phyloP scores from a whole-genome alignment of 2,888 invertebrate species.

The Protophormia terraenovae region DNA sequence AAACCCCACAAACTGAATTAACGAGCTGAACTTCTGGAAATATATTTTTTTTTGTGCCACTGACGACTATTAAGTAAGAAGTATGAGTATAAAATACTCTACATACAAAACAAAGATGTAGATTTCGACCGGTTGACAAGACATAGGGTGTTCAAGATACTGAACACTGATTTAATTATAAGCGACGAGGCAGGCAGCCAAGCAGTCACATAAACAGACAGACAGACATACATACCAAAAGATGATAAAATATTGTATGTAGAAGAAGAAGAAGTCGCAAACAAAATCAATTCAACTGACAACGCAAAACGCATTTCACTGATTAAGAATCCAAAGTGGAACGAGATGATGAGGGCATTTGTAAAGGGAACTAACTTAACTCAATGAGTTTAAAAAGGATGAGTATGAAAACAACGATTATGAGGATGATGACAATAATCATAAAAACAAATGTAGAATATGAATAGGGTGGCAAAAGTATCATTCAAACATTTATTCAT shows the following conservation, averaged over 20 bases:
- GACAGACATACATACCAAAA: slow-evolving; percentile 26
- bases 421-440: slow-evolving; percentile 75
- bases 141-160: slow-evolving; percentile 69
- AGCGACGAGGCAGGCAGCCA: slow-evolving; percentile 40
- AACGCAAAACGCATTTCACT: slow-evolving; percentile 77
- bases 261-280: slow-evolving; percentile 59
- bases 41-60: not conserved
- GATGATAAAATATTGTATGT: slow-evolving; percentile 12
- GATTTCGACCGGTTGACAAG: slow-evolving; percentile 56
- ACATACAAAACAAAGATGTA: slow-evolving; percentile 1
- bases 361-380: slow-evolving; percentile 13
- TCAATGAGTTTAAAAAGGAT: slow-evolving; percentile 54
- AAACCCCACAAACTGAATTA: slow-evolving; percentile 13
- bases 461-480: slow-evolving; percentile 54
- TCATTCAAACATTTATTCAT: slow-evolving; percentile 34
- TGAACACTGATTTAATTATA: slow-evolving; percentile 71
- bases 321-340: slow-evolving; percentile 71
- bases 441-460: slow-evolving; percentile 77
- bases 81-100: not conserved
- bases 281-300: slow-evolving; percentile 71
- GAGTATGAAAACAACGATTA: slow-evolving; percentile 65
- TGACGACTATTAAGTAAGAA: too few species aligned
- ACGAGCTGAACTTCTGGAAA: not conserved
- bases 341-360: slow-evolving; percentile 56
- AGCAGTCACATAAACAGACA: not conserved